Evolutionary conservation across 2,888 invertebrate species (phyloP).

Genomic region (Pemphredon lugubris): DNA sequence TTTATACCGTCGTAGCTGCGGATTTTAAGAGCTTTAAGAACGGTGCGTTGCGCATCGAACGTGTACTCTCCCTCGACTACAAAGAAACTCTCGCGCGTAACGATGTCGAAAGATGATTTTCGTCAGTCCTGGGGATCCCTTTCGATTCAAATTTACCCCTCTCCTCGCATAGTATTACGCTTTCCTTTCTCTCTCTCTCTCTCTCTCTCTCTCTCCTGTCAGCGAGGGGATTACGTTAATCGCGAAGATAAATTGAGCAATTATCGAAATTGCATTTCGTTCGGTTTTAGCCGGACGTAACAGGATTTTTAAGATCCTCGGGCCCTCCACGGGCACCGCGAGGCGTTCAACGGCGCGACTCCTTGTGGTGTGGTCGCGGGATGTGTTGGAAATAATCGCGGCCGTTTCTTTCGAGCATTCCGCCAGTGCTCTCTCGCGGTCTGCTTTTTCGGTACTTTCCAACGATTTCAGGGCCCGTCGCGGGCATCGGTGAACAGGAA

Average conservation of each 20-base stretch:
- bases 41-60: slow-evolving; percentile 17
- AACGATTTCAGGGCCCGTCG: slow-evolving; percentile 66
- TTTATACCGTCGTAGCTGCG: not conserved
- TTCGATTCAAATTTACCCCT: slow-evolving; percentile 27
- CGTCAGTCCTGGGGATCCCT: not conserved
- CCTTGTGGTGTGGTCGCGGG: slow-evolving; percentile 35
- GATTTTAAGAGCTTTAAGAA: slow-evolving; percentile 10
- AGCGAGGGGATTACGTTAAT: slow-evolving; percentile 28
- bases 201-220: too few relatives aligned
- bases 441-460: slow-evolving; percentile 69
- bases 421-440: slow-evolving; percentile 48
- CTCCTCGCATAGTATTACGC: too few relatives aligned
- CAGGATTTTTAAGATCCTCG: not conserved
- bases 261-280: slow-evolving; percentile 29
- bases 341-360: slow-evolving; percentile 28
- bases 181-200: too few relatives aligned
- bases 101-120: slow-evolving; percentile 14
- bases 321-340: slow-evolving; percentile 7
- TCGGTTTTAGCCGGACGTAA: not conserved
- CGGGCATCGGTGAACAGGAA: slow-evolving; percentile 74
- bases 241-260: slow-evolving; percentile 42
- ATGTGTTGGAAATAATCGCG: slow-evolving; percentile 59
- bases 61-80: slow-evolving; percentile 9
- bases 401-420: slow-evolving; percentile 56
- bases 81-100: not conserved